These are phyloP conservation scores for Rhynchopsitta pachyrhyncha DNA, from an alignment of 2,113 vertebrate species.

Conservation along the genomic window DNA sequence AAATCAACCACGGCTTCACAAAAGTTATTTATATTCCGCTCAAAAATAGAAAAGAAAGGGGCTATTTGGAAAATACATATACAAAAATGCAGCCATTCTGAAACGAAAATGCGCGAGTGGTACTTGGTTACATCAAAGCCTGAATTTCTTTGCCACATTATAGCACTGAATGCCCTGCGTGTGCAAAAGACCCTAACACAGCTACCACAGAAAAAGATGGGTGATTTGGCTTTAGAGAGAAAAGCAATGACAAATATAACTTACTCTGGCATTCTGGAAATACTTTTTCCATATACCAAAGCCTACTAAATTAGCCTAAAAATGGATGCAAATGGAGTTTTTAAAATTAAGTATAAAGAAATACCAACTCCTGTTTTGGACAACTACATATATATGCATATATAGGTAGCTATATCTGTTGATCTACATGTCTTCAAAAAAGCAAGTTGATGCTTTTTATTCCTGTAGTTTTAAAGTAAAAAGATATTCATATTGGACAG, in stretches of 20 bases:
- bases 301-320: neutral
- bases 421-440: neutral
- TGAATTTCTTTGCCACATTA: neutral
- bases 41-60: neutral
- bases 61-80: neutral
- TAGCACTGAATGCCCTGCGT: neutral
- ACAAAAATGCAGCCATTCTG: neutral
- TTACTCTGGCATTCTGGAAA: neutral
- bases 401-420: neutral
- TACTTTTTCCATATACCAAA: neutral
- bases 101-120: neutral
- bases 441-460: neutral
- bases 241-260: neutral
- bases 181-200: neutral
- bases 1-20: neutral
- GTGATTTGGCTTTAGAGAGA: neutral
- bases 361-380: neutral
- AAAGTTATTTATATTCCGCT: neutral
- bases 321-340: neutral
- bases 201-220: neutral
- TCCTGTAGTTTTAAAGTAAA: neutral
- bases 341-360: neutral
- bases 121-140: neutral
- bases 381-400: neutral
- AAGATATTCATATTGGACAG: neutral